Base-by-base conservation (phyloP, 2,888 invertebrate genomes). In the Epinotia demarniana region DNA sequence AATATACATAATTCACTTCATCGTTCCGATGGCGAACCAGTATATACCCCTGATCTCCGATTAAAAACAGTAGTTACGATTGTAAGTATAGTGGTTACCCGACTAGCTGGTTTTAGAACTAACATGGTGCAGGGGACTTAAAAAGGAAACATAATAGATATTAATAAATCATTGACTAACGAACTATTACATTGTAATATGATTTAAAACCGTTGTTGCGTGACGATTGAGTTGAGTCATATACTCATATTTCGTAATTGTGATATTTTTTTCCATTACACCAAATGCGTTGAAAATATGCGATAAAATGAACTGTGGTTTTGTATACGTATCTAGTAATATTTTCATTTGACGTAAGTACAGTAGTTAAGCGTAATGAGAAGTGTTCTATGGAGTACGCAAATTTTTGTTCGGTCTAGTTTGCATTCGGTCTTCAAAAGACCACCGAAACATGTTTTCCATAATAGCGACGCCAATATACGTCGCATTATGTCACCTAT, bases 141-240 rank as follows among this genome's bases (percentile, higher is more conserved):
- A 19, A 43, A 8, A 62, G 39, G 70, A 63, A 63, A n/a, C n/a
- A n/a, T n/a, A n/a, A 63, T 27, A 16, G 13, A 13, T n/a, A 13
- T 27, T 19, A n/a, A 63, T 63, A 57, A 57, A 64, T 57, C 18
- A 57, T 55, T 55, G 67, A 67, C 39, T 57, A 67, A 67, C 55
- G 18, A 5, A 67, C 39, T 55, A 39, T 68, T 13, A 68, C 39
- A 16, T 19, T 43, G n/a, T 57, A 16, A 57, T 43, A 19, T 57
- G 55, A 33, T 55, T 39, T 39, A 33, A 67, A 39, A 18, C 18
- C 19, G 16, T 19, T 13, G 2, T 18, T 4, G 39, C 43, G 57
- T 43, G 39, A 55, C 66, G 53, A 1, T n/a, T 19, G 55, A 39
- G 19, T 68, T 16, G n/a, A n/a, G n/a, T n/a, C n/a, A n/a, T n/a